Evolutionary conservation across 2,797 vertebrate species (phyloP).

Genomic region (Notamacropus eugenii): DNA sequence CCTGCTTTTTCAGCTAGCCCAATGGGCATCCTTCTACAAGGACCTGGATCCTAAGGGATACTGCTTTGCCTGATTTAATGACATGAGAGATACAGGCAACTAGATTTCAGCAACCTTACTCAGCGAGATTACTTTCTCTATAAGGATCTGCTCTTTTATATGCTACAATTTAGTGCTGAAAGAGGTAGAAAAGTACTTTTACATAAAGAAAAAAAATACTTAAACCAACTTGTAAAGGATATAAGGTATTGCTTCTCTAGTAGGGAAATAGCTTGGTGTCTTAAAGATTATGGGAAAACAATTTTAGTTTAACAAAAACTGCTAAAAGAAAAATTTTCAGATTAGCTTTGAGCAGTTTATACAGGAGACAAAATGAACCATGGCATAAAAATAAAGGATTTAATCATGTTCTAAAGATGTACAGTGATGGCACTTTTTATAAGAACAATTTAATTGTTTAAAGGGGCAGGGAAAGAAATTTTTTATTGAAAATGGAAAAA

Average conservation of each 20-base stretch:
- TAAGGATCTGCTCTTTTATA: not conserved
- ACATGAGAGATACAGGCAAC: not conserved
- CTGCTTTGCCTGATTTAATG: not conserved
- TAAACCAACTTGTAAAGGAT: not conserved
- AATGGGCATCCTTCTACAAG: fast-evolving
- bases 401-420: not conserved
- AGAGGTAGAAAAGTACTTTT: not conserved
- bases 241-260: not conserved
- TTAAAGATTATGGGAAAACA: not conserved
- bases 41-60: not conserved
- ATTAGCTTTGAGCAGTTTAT: not conserved
- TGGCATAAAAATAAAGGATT: not conserved
- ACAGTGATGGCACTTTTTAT: not conserved
- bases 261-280: not conserved
- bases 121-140: not conserved
- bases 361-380: not conserved
- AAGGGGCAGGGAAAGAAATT: not conserved
- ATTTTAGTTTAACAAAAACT: not conserved
- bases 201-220: not conserved
- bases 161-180: not conserved
- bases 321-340: not conserved
- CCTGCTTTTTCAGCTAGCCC: too few species aligned
- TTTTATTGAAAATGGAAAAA: not conserved
- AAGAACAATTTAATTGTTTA: not conserved
- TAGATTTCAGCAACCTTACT: not conserved